phyloP scores from a whole-genome alignment of 1,140 invertebrate genomes.

The Drosophila serrata region DNA sequence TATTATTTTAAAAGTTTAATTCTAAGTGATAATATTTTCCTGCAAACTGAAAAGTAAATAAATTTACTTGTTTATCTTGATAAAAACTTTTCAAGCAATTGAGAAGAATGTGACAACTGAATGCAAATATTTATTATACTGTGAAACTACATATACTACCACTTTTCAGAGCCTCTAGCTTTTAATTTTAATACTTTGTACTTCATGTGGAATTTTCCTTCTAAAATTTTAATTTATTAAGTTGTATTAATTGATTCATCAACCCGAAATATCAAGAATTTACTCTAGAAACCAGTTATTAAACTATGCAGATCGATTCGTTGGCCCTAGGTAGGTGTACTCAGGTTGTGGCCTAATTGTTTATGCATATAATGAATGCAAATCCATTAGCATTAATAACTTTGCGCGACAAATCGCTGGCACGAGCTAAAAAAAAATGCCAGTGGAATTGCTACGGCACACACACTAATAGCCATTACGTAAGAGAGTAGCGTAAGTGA shows the following conservation, averaged over 20 bases:
- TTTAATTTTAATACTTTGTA: not conserved
- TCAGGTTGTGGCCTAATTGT: constrained; percentile 18
- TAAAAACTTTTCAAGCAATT: not conserved
- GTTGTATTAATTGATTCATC: not conserved
- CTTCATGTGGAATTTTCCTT: not conserved
- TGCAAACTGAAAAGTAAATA: not conserved
- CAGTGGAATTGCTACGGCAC: constrained; percentile 15
- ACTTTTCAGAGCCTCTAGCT: not conserved
- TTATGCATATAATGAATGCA: constrained; percentile 44
- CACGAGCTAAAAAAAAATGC: constrained; percentile 34
- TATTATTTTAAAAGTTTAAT: too few species aligned
- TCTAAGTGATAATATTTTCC: not conserved
- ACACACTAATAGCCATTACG: constrained; percentile 21
- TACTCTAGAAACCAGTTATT: constrained; percentile 10
- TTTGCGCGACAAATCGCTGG: constrained; percentile 37
- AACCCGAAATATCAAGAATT: not conserved
- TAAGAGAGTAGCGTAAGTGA: constrained; percentile 16
- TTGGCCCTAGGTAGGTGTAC: not conserved
- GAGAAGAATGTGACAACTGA: too few species aligned
- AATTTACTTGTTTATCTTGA: not conserved
- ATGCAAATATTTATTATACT: too few species aligned
- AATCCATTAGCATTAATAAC: constrained; percentile 49
- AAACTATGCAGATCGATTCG: constrained; percentile 21
- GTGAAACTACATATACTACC: not conserved
- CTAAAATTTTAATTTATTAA: not conserved